Conservation (phyloP, 2,797 vertebrate species). For the Eulemur mongoz region DNA sequence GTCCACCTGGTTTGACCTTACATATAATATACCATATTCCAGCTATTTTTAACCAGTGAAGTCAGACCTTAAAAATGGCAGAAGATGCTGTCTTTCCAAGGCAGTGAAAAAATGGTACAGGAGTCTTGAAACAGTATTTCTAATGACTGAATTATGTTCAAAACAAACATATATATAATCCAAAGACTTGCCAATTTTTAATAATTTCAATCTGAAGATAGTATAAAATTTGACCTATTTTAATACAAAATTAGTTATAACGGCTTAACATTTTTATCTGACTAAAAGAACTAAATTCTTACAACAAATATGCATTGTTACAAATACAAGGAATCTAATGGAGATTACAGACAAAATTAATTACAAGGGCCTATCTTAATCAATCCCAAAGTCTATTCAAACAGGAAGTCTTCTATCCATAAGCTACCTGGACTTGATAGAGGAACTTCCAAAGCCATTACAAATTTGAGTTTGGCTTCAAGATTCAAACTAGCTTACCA, state of each 20-base stretch:
- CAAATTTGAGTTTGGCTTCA: background rate
- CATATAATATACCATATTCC: background rate
- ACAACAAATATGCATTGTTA: background rate
- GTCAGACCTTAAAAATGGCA: background rate
- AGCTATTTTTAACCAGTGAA: constrained; percentile 46
- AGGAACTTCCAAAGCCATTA: background rate
- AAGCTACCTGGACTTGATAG: background rate
- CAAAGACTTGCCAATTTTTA: background rate
- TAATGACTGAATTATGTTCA: background rate
- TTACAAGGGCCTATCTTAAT: background rate
- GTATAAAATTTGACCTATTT: background rate
- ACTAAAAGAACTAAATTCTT: background rate
- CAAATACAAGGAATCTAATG: background rate
- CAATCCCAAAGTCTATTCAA: background rate
- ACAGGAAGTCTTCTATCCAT: background rate
- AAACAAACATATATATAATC: background rate
- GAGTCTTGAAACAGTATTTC: background rate
- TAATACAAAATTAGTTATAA: background rate
- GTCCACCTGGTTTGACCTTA: background rate
- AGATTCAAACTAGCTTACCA: constrained; percentile 12
- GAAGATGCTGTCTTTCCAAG: background rate
- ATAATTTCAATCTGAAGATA: background rate
- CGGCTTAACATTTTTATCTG: background rate
- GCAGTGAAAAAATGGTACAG: background rate
- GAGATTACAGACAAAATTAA: constrained; percentile 28